A percentile compares a stretch with the other conserved stretches of the same genome.
phyloP scores from a whole-genome alignment of 2,113 vertebrate species.

The Scytalopus superciliaris region DNA sequence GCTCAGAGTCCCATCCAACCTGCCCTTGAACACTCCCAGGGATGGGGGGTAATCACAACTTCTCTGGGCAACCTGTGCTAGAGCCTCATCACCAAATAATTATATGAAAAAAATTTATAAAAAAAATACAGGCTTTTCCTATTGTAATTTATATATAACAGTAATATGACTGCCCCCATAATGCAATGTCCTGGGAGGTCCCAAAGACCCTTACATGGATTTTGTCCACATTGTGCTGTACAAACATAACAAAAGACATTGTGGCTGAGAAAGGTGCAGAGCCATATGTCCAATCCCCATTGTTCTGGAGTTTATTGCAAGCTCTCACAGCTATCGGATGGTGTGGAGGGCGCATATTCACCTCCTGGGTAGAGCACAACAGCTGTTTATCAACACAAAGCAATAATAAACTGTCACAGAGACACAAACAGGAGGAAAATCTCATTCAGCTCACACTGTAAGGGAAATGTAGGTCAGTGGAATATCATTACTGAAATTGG shows the following conservation, averaged over 20 bases:
- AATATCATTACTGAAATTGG: slow-evolving; percentile 42
- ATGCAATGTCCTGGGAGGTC: fast-evolving
- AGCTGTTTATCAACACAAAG: slow-evolving; percentile 1
- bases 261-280: neutral
- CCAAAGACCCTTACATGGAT: neutral
- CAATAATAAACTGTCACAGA: neutral
- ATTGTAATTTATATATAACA: neutral
- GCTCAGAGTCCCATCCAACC: neutral
- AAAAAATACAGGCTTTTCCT: neutral
- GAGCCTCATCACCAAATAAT: neutral
- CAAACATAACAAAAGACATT: neutral
- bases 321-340: neutral
- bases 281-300: fast-evolving
- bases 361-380: neutral
- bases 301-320: neutral
- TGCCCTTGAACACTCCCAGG: neutral
- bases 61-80: neutral
- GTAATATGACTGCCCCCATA: neutral
- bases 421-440: neutral
- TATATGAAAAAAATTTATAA: neutral
- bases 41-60: neutral
- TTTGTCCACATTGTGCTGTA: neutral
- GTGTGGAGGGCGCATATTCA: too few species aligned
- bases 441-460: neutral
- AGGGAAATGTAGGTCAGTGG: slow-evolving; percentile 40